Percentiles rank a stretch among this genome's conserved stretches.
Evolutionary conservation across 2,113 vertebrate genomes (phyloP).

Genomic region (Onychostruthus taczanowskii): DNA sequence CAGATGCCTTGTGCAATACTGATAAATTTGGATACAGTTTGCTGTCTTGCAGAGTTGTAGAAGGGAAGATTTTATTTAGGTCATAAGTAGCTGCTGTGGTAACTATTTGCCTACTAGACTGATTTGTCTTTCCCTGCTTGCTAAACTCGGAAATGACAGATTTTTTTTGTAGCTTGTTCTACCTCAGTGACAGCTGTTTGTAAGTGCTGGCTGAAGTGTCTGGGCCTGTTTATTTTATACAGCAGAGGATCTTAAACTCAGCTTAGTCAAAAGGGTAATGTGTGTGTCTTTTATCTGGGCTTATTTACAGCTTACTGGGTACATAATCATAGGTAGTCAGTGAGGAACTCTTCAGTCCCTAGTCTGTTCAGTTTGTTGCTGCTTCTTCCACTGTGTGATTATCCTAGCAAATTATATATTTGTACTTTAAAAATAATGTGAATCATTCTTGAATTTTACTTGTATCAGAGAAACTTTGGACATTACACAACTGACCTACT

Average conservation of each 20-base stretch:
- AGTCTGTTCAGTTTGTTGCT: background rate
- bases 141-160: background rate
- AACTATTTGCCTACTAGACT: background rate
- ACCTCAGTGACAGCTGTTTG: background rate
- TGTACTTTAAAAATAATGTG: background rate
- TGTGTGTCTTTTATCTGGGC: background rate
- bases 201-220: background rate
- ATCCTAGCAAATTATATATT: background rate
- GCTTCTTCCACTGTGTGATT: background rate
- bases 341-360: background rate
- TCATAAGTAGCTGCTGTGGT: background rate
- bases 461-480: background rate
- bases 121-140: background rate
- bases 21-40: background rate
- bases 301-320: background rate
- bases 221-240: background rate
- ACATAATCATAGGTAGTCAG: background rate
- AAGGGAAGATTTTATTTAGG: background rate
- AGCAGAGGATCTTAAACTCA: background rate
- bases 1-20: background rate
- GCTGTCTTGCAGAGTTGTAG: background rate
- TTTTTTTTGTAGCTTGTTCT: background rate
- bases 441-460: background rate
- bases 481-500: constrained; percentile 19
- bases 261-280: background rate